Base-by-base conservation (phyloP, 2,797 vertebrate genomes). In the Chromis chromis region DNA sequence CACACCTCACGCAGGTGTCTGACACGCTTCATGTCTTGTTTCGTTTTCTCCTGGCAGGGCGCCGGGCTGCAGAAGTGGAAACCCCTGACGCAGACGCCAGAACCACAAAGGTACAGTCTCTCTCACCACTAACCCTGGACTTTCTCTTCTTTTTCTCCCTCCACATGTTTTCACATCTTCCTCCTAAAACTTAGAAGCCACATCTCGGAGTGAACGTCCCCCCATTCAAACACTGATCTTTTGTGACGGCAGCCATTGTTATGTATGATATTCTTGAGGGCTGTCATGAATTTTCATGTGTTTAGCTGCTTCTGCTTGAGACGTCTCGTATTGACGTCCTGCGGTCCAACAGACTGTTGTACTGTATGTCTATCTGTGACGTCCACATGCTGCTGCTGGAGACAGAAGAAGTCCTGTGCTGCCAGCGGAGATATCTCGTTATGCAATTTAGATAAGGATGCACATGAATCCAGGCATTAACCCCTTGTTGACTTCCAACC, bases 61-160 rank as follows among this genome's bases (percentile, higher is more conserved):
- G 95, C 93, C 0, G 88, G 93, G 0, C 89, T 94, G 69, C 94
- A 96, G 92, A 95, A 92, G 65, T 97, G 97, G 97, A 94, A 93
- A 59, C 95, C 96, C 54, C 92, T 95, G 0, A 94, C 91, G 6
- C 95, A 93, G 74, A 88, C 95, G 42, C 95, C 95, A 0, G 96
- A 98, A 82, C 96, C 96, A 58, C 94, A 96, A 76, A 96, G 97
- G 98, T 99, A 93, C 62, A 48, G 5, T 2, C 57, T 19, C 49
- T 66, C 14, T 16, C 52, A 13, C 22, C 53, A 0, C 8, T 44
- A 13, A 16, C 33, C 10, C 56, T 46, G 17, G 19, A n/a, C 25
- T 8, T 58, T 22, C 31, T n/a, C 10, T 22, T 40, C 33, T 36
- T 10, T 36, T 25, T 21, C 16, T 5, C 5, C 24, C 19, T 62